These are phyloP conservation scores for Pterocles orientalis DNA, from an alignment of 2,113 vertebrate species.

Conservation along the genomic window DNA sequence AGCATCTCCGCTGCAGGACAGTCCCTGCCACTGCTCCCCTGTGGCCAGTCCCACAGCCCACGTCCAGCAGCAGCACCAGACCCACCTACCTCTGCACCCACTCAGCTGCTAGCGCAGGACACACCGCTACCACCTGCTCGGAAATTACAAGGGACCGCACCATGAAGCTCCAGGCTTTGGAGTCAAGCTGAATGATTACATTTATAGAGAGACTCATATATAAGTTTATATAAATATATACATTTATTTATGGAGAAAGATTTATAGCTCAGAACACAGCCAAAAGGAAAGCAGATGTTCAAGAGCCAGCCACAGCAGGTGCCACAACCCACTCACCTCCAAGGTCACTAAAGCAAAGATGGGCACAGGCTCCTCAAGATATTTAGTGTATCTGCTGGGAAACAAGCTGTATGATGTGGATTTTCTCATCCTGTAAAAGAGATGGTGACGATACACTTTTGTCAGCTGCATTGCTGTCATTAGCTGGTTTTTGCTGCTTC, in stretches of 20 bases:
- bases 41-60: not conserved
- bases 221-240: not conserved
- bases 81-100: too few species aligned
- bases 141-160: not conserved
- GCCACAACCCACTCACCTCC: fast-evolving
- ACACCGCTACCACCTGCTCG: fast-evolving
- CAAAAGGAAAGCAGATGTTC: not conserved
- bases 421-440: not conserved
- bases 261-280: not conserved
- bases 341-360: not conserved
- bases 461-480: not conserved
- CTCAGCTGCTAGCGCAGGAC: fast-evolving
- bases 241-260: fast-evolving
- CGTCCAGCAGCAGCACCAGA: not conserved
- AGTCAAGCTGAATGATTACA: not conserved
- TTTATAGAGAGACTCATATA: too few species aligned
- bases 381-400: not conserved
- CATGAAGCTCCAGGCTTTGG: not conserved
- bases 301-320: not conserved
- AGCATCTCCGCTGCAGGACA: not conserved
- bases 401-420: not conserved
- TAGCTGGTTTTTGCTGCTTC: not conserved
- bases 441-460: fast-evolving
- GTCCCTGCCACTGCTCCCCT: not conserved
- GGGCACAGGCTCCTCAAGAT: not conserved